Evolutionary conservation across 2,113 vertebrate genomes (phyloP).

Genomic region (Grammatotria lemairii): DNA sequence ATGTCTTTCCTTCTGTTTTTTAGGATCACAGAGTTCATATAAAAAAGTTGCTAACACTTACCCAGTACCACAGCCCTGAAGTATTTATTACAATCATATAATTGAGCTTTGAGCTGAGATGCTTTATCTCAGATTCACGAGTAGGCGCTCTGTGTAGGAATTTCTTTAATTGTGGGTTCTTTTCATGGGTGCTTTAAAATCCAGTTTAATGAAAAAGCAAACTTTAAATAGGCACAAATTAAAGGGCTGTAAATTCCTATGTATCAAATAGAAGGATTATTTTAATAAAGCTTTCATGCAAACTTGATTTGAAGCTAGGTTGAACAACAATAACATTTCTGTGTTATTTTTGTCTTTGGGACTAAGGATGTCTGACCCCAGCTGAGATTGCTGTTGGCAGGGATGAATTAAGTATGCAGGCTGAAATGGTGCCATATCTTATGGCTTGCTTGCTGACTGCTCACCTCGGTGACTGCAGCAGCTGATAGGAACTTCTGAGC

Average conservation of each 20-base stretch:
- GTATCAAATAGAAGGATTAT: not conserved
- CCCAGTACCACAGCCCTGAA: not conserved
- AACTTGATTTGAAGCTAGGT: not conserved
- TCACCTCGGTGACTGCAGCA: not conserved
- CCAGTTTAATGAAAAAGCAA: not conserved
- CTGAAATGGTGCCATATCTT: not conserved
- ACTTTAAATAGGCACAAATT: not conserved
- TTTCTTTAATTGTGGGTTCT: not conserved
- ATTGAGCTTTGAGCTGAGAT: not conserved
- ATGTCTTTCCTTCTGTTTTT: not conserved
- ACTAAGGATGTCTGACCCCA: not conserved
- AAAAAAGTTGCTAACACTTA: not conserved
- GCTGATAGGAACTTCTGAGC: not conserved
- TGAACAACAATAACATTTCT: not conserved
- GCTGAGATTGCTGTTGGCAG: not conserved
- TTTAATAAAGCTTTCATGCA: not conserved
- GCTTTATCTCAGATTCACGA: not conserved
- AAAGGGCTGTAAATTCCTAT: not conserved
- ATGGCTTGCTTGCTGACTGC: not conserved
- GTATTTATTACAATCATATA: not conserved
- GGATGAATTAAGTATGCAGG: not conserved
- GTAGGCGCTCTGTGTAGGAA: not conserved
- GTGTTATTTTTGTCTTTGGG: not conserved
- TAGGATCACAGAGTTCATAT: not conserved
- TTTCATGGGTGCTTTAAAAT: not conserved